phyloP scores from a whole-genome alignment of 2,888 invertebrate genomes.

The Stramonita haemastoma region DNA sequence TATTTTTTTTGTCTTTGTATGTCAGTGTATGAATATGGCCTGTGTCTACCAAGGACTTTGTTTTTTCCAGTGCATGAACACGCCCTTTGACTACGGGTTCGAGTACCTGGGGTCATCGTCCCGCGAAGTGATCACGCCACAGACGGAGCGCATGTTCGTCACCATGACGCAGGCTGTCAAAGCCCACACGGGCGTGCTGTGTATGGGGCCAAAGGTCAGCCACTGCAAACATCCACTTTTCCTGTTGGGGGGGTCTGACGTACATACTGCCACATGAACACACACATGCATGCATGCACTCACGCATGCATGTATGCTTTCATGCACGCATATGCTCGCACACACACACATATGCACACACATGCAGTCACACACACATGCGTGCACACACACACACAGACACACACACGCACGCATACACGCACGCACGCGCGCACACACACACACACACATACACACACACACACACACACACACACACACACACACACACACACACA shows the following conservation, averaged over 20 bases:
- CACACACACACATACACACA: neutral
- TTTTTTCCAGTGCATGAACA: constrained; percentile 67
- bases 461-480: neutral
- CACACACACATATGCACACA: neutral
- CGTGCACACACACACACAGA: neutral
- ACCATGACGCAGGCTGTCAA: constrained; percentile 70
- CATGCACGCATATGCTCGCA: too few species aligned
- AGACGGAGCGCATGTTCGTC: constrained; percentile 71
- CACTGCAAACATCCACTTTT: too few species aligned
- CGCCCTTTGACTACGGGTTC: constrained; percentile 74
- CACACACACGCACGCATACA: neutral
- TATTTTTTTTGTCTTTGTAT: too few species aligned
- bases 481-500: neutral
- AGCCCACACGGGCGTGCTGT: constrained; percentile 67
- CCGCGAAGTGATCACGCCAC: constrained; percentile 71
- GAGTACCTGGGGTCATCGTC: constrained; percentile 73
- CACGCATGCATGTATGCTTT: too few species aligned
- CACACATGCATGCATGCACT: too few species aligned
- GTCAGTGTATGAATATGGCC: too few species aligned
- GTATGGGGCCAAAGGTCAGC: constrained; percentile 69
- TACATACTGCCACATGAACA: neutral
- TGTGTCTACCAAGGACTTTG: neutral
- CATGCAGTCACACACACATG: neutral
- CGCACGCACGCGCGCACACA: neutral
- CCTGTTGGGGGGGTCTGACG: neutral